Conservation (phyloP, 2,113 vertebrate species). For the Chaetodon trifascialis region DNA sequence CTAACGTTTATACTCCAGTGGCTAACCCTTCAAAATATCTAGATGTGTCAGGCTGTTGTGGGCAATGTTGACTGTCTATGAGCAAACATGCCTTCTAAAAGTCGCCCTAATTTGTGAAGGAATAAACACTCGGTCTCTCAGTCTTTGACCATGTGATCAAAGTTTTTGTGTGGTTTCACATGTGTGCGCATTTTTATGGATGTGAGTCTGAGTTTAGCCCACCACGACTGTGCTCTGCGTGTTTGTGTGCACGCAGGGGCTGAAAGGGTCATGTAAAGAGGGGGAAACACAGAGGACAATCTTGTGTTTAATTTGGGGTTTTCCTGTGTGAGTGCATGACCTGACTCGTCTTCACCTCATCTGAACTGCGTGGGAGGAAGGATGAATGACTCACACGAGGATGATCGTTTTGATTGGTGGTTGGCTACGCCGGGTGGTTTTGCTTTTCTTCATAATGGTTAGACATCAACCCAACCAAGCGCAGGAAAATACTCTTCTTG, state of each 20-base stretch:
- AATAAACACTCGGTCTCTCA: neutral
- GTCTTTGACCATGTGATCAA: constrained; percentile 2
- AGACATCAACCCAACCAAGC: constrained; percentile 35
- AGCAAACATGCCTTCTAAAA: constrained; percentile 6
- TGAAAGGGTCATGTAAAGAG: constrained; percentile 9
- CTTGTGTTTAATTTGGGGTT: constrained; percentile 33
- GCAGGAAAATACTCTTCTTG: constrained; percentile 47
- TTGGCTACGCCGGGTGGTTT: constrained; percentile 44
- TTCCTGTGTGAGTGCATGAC: constrained; percentile 35
- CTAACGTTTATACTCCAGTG: neutral
- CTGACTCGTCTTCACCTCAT: constrained; percentile 46
- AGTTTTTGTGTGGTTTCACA: neutral
- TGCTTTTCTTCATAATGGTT: constrained; percentile 55
- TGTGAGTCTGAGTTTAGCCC: constrained; percentile 1
- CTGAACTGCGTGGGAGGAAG: constrained; percentile 63
- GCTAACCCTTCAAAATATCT: neutral
- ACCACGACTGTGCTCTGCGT: neutral
- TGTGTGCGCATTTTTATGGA: constrained; percentile 6
- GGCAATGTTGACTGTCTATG: too few relatives aligned
- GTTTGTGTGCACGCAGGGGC: constrained; percentile 6
- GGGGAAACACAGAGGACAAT: constrained; percentile 31
- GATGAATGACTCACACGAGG: constrained; percentile 57
- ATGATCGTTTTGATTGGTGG: constrained; percentile 56
- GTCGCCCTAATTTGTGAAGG: neutral
- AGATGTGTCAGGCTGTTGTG: too few relatives aligned